A percentile compares a stretch with the other conserved stretches of the same genome.
Conservation (phyloP, 1,140 invertebrate species). For the Drosophila nannoptera region DNA sequence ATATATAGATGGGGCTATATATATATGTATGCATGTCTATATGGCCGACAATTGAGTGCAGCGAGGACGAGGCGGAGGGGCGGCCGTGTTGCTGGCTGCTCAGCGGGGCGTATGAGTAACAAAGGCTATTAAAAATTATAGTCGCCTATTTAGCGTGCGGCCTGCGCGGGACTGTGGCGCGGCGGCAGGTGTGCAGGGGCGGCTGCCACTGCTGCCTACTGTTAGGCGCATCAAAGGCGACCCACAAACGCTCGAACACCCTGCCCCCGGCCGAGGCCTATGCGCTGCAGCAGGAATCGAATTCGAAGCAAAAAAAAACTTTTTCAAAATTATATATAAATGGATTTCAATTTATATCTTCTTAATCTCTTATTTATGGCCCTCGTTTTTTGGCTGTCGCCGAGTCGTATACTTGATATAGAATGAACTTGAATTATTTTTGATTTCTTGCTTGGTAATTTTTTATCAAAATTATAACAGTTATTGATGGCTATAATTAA, state of each 20-base stretch:
- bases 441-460: too few species aligned
- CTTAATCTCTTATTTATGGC: too few species aligned
- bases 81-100: neutral
- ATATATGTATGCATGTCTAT: slow-evolving; percentile 13
- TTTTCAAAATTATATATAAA: too few species aligned
- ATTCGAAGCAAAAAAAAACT: too few species aligned
- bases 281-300: neutral
- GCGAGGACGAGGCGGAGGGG: slow-evolving; percentile 4
- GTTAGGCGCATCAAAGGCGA: slow-evolving; percentile 55
- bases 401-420: neutral
- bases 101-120: slow-evolving; percentile 58
- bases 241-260: slow-evolving; percentile 41
- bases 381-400: too few species aligned
- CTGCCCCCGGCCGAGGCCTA: neutral
- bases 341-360: too few species aligned
- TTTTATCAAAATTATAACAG: neutral
- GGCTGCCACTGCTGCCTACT: slow-evolving; percentile 29
- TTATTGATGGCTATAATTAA: neutral
- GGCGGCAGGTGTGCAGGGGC: neutral
- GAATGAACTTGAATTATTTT: neutral
- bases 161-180: neutral
- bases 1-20: neutral
- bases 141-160: slow-evolving; percentile 44
- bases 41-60: slow-evolving; percentile 47
- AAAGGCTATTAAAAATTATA: slow-evolving; percentile 65